Percentiles rank a stretch among this genome's conserved stretches.
phyloP scores from a whole-genome alignment of 2,113 vertebrate species.

The Mirza zaza region DNA sequence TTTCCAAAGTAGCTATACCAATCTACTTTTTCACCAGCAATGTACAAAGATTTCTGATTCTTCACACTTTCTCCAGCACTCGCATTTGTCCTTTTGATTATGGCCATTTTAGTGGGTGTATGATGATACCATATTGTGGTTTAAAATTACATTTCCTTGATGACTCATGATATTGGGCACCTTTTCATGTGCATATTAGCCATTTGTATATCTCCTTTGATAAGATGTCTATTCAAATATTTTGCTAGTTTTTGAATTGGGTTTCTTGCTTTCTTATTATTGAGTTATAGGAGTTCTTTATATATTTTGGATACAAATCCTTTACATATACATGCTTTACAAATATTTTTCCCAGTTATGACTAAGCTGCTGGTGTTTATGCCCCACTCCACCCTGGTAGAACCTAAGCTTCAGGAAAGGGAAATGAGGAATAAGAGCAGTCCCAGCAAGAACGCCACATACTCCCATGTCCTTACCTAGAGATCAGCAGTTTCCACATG shows the following conservation, averaged over 20 bases:
- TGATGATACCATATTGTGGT: neutral
- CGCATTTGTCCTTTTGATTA: neutral
- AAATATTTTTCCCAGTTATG: neutral
- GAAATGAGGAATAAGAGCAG: neutral
- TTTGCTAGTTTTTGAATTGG: slow-evolving; percentile 28
- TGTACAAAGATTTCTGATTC: neutral
- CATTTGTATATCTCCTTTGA: neutral
- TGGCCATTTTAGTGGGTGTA: neutral
- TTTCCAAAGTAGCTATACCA: neutral
- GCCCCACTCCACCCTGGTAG: neutral
- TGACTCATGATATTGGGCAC: neutral
- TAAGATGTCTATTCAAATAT: neutral
- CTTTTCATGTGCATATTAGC: neutral
- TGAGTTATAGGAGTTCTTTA: neutral
- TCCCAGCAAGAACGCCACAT: neutral
- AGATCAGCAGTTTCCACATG: neutral
- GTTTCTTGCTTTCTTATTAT: neutral
- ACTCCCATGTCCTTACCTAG: neutral
- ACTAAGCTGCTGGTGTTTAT: neutral
- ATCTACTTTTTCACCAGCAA: neutral
- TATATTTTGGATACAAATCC: neutral
- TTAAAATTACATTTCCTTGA: slow-evolving; percentile 20
- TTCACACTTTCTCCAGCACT: neutral
- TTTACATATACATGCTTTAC: neutral
- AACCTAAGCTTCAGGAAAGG: neutral